Conservation (phyloP, 2,113 vertebrate genomes). For the Ia io region DNA sequence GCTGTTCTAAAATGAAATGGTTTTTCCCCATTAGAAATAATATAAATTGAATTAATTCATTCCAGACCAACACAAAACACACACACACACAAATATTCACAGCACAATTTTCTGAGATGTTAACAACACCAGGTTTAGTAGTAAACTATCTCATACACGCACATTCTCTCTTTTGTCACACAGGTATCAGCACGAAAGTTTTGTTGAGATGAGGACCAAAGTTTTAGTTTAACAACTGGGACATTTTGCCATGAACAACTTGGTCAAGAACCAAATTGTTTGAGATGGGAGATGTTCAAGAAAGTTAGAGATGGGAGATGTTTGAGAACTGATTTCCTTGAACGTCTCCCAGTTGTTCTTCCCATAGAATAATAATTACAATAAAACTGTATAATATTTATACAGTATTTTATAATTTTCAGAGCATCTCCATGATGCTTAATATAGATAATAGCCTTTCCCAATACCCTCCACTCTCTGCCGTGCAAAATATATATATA, state of each 20-base stretch:
- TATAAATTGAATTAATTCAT: not conserved
- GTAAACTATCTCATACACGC: not conserved
- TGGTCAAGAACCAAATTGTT: not conserved
- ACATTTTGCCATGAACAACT: not conserved
- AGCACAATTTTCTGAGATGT: not conserved
- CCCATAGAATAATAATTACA: not conserved
- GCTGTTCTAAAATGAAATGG: not conserved
- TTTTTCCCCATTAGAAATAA: not conserved
- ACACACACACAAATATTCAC: not conserved
- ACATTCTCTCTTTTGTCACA: not conserved
- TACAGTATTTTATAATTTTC: not conserved
- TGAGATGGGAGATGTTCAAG: not conserved
- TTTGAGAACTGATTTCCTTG: too few species aligned
- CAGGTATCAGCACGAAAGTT: not conserved
- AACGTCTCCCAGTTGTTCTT: too few species aligned
- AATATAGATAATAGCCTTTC: not conserved
- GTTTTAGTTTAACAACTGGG: not conserved
- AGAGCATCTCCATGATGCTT: not conserved
- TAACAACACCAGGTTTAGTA: not conserved
- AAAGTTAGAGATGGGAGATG: not conserved
- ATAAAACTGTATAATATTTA: not conserved
- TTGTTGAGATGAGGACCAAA: not conserved
- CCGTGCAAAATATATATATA: not conserved
- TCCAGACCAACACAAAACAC: not conserved
- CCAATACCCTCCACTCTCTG: not conserved